Conservation (phyloP, 2,113 vertebrate genomes). For the Pangasianodon gigas region DNA sequence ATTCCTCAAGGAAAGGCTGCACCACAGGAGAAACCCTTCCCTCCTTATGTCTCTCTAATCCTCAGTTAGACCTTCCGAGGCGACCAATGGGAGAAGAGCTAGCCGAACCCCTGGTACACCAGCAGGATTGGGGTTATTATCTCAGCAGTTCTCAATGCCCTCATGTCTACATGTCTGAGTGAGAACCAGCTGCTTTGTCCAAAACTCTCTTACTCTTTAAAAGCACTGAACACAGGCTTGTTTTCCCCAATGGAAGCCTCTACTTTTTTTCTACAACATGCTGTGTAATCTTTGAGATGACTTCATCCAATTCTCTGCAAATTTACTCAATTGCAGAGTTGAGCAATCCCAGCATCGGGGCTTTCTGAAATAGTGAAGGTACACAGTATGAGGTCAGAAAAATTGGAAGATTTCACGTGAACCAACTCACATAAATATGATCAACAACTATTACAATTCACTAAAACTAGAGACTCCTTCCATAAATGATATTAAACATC, state of each 20-base stretch:
- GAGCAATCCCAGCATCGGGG: neutral
- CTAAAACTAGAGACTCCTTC: neutral
- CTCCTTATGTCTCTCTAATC: slow-evolving; percentile 71
- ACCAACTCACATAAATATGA: neutral
- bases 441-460: neutral
- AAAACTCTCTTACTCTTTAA: slow-evolving; percentile 51
- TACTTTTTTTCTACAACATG: slow-evolving; percentile 3
- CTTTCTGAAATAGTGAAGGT: neutral
- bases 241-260: slow-evolving; percentile 59
- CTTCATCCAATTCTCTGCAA: slow-evolving; percentile 31
- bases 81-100: slow-evolving; percentile 73
- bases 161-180: slow-evolving; percentile 58
- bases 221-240: slow-evolving; percentile 45
- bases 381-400: neutral
- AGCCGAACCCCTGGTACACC: slow-evolving; percentile 66
- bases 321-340: slow-evolving; percentile 30
- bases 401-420: neutral
- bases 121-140: slow-evolving; percentile 74
- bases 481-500: neutral
- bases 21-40: slow-evolving; percentile 60
- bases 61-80: slow-evolving; percentile 69
- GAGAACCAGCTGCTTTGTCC: slow-evolving; percentile 64
- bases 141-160: slow-evolving; percentile 66
- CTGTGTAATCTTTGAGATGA: slow-evolving; percentile 41
- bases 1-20: slow-evolving; percentile 51